A percentile compares a stretch with the other conserved stretches of the same genome.
Conservation (phyloP, 2,113 vertebrate species). For the Silurus asotus region DNA sequence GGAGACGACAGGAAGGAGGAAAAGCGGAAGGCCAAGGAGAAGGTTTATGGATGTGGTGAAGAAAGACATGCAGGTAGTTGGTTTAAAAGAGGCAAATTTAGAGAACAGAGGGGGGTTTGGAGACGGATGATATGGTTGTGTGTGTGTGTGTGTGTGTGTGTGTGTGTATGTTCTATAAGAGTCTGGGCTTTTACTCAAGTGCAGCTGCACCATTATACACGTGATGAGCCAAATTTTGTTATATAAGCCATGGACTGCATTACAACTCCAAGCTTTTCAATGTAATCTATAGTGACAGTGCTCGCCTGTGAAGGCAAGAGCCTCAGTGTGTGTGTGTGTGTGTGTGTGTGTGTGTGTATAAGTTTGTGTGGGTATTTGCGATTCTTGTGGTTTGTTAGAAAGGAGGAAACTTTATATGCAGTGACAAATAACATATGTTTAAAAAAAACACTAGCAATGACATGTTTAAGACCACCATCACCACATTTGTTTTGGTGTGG, state of each 20-base stretch:
- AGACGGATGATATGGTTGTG: background rate
- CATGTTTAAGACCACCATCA: background rate
- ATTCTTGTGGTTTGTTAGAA: background rate
- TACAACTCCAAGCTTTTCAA: constrained; percentile 31
- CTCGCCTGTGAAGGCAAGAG: constrained; percentile 18
- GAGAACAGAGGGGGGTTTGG: too few relatives aligned
- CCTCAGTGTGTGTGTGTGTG: background rate
- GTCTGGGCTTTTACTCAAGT: background rate
- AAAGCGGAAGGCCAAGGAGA: too few relatives aligned
- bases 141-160: background rate
- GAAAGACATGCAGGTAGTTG: too few relatives aligned
- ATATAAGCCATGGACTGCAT: constrained; percentile 18
- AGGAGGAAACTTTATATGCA: background rate
- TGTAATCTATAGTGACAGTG: constrained; percentile 41
- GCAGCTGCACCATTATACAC: background rate
- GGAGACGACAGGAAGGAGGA: too few relatives aligned
- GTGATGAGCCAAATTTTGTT: constrained; percentile 13
- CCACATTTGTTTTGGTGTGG: background rate
- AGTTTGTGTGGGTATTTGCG: constrained; percentile 1
- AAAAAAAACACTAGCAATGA: background rate
- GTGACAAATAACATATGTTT: background rate
- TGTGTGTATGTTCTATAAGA: background rate
- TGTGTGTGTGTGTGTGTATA: constrained; percentile 9
- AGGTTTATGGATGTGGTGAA: too few relatives aligned
- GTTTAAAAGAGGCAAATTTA: too few relatives aligned